Conservation (phyloP, 1,140 invertebrate genomes). For the Ceratosolen fusciceps region DNA sequence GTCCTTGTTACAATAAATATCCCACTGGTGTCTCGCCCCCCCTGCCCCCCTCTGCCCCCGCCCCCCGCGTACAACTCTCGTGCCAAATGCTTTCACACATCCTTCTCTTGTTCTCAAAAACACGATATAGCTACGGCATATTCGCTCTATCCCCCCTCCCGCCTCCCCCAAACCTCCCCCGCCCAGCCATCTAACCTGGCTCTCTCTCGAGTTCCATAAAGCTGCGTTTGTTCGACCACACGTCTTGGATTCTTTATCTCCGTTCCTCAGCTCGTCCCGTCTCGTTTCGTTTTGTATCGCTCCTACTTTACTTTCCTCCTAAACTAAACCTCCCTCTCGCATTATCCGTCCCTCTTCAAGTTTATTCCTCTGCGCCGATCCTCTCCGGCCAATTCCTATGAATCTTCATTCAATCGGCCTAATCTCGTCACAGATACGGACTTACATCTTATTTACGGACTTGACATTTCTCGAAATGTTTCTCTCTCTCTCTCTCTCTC, state of each 20-base stretch:
- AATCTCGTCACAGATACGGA: constrained; percentile 43
- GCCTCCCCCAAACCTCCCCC: neutral
- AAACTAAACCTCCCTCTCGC: neutral
- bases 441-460: constrained; percentile 2
- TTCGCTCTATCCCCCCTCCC: neutral
- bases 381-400: neutral
- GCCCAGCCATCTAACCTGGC: too few relatives aligned
- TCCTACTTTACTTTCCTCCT: neutral
- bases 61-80: constrained; percentile 55
- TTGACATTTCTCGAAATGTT: neutral
- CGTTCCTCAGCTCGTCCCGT: neutral
- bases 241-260: neutral
- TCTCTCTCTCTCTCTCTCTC: too few relatives aligned
- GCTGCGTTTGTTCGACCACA: neutral
- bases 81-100: constrained; percentile 49
- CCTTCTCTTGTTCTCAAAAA: neutral
- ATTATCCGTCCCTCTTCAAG: neutral
- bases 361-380: too few relatives aligned
- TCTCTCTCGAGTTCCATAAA: neutral
- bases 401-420: constrained; percentile 47
- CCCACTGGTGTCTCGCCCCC: constrained; percentile 64
- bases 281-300: too few relatives aligned
- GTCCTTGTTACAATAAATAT: constrained; percentile 73
- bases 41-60: neutral
- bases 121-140: constrained; percentile 8